Base-by-base conservation (phyloP, 2,888 invertebrate genomes). In the Stenichneumon culpator region DNA sequence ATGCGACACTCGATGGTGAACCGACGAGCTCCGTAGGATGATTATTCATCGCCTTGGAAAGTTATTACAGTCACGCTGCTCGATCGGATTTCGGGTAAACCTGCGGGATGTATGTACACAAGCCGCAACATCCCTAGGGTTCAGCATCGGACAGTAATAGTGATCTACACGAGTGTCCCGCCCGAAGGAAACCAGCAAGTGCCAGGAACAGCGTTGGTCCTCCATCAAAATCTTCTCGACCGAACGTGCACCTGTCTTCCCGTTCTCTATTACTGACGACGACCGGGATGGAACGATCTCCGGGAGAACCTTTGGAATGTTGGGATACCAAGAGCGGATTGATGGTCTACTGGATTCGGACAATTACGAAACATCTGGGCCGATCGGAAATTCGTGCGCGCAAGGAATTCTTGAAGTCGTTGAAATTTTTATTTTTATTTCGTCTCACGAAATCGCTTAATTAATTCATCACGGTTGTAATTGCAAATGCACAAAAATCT, bases 201-300 rank as follows among this genome's bases (percentile, higher is more conserved):
- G 52, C 16, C 47, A 50, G 65, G 11, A 63, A 32, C 54, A 52
- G 36, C 19, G 36, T 52, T 52, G 54, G 54, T 79, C 74, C 68
- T 79, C 70, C 70, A 79, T 83, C 79, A 79, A 79, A 79, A 83
- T 79, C 47, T 36, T 57, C 50, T 57, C 75, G n/a, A 28, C 54
- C 65, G 70, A 65, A 83, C 22, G 63, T 47, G 25, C 79, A 57
- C 32, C 69, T 70, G 65, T 75, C 70, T 44, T 52, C 65, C 65
- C 14, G n/a, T 32, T 65, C 65, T 57, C 36, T 16, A 67, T 7
- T 60, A 22, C 67, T 32, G 44, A 47, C 57, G 54, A 77, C 16
- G 32, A 60, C 11, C 60, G 73, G 60, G 28, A 74, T 67, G 9
- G n/a, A 57, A 67, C 14, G 16, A 28, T 63, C 28, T 32, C 14